A percentile compares a stretch with the other conserved stretches of the same genome.
These are phyloP conservation scores for Tetraneura akinire DNA, from an alignment of 1,140 invertebrate species.

Conservation along the genomic window DNA sequence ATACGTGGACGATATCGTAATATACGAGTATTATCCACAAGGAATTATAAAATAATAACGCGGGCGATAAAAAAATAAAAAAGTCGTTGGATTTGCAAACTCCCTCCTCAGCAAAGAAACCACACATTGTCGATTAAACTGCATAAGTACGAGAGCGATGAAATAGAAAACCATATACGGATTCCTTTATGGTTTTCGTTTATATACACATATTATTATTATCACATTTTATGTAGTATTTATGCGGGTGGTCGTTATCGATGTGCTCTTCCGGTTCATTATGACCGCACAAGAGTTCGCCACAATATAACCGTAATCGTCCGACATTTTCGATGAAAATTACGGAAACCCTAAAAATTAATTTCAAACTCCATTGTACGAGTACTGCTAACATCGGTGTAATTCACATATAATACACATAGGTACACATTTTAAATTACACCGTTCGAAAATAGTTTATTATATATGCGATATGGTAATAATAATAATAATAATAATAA, in stretches of 20 bases:
- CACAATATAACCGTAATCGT: not conserved
- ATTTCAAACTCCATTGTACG: not conserved
- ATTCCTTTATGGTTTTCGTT: constrained; percentile 30
- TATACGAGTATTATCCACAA: too few relatives aligned
- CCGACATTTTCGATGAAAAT: not conserved
- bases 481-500: too few relatives aligned
- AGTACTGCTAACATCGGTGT: too few relatives aligned
- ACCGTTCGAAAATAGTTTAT: too few relatives aligned
- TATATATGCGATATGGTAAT: too few relatives aligned
- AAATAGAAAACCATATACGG: not conserved
- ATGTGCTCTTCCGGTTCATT: constrained; percentile 23
- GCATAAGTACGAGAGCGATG: constrained; percentile 3
- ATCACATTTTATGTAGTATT: not conserved
- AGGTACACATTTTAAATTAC: too few relatives aligned
- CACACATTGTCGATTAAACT: constrained; percentile 16
- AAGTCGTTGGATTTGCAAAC: not conserved
- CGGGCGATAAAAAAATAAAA: too few relatives aligned
- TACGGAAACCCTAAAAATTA: not conserved
- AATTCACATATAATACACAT: too few relatives aligned
- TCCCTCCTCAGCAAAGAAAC: not conserved
- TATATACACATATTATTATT: not conserved
- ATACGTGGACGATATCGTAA: too few relatives aligned
- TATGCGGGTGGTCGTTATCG: constrained; percentile 1
- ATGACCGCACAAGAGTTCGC: not conserved
- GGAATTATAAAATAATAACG: too few relatives aligned